phyloP scores from a whole-genome alignment of 2,888 invertebrate species.

The Dynastes hyllus region DNA sequence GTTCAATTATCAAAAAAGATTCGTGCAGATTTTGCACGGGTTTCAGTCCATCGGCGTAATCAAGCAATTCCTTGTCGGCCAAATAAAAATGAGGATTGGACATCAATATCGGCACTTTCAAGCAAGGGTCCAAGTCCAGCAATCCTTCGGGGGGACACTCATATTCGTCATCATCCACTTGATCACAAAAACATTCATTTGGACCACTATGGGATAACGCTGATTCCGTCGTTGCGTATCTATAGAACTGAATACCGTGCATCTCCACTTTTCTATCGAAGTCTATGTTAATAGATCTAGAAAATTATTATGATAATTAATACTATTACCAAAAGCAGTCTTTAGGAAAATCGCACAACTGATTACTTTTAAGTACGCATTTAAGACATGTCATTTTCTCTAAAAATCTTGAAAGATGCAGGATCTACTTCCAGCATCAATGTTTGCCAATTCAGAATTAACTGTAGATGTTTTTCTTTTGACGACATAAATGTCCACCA shows the following conservation, averaged over 20 bases:
- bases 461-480: too few relatives aligned
- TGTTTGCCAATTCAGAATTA: too few relatives aligned
- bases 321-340: too few relatives aligned
- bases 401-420: too few relatives aligned
- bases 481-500: too few relatives aligned
- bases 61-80: constrained; percentile 73
- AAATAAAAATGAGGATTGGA: constrained; percentile 81
- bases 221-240: constrained; percentile 71
- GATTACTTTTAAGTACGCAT: too few relatives aligned
- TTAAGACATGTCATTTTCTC: too few relatives aligned
- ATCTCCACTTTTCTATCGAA: constrained; percentile 65
- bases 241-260: constrained; percentile 71
- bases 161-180: constrained; percentile 70
- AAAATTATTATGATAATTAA: constrained; percentile 50
- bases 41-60: constrained; percentile 73
- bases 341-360: too few relatives aligned
- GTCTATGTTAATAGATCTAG: constrained; percentile 70
- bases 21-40: constrained; percentile 75
- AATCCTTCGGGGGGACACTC: constrained; percentile 74
- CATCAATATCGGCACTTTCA: constrained; percentile 77
- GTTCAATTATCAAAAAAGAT: constrained; percentile 77
- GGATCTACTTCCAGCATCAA: too few relatives aligned
- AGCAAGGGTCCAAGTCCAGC: constrained; percentile 73
- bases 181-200: constrained; percentile 74
- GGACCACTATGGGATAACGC: constrained; percentile 71